Base-by-base conservation (phyloP, 2,888 invertebrate genomes). In the Clusia tigrina region DNA sequence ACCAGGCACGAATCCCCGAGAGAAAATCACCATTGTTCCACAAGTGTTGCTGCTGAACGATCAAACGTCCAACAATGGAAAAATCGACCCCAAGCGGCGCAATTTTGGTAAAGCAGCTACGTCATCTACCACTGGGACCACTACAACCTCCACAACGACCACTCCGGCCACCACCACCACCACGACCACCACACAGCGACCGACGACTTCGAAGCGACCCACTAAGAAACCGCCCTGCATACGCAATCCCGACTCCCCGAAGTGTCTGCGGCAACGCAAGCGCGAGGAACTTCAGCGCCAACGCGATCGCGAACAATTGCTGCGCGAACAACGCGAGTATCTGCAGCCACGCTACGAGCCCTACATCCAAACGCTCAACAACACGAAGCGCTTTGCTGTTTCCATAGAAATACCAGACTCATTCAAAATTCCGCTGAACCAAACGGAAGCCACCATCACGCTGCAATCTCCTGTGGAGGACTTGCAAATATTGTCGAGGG, bases 321-420 rank as follows among this genome's bases (percentile, higher is more conserved):
- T 79, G 46, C 72, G 79, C n/a, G 79, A 78, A 17, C 81, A 79
- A 52, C 72, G 79, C 2, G 77, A 77, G 37, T 80, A 78, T 17
- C 71, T 75, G 22, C 72, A 72, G 18, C 79, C 81, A 0, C 74
- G 72, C 22, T 81, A 77, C 38, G 80, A 82, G 38, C 82, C 81
- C 22, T 75, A 80, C 59, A 68, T 80, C 10, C 82, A 81, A 64
- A 81, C 82, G 5, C 71, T 81, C 10, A 81, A 81, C 62, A 81
- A 81, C 52, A 81, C 81, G 0, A 78, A 78, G 26, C 74, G 81
- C 3, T 81, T 81, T 65, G 81, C 81, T 0, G 81, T 81, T 0
- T 81, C 81, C 15, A 81, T 81, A 20, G 81, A 81, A 65, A 81
- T 81, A 66, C 81, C 81, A 3, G 81, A 81, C 38, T 81, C 81